Conservation (phyloP, 2,888 invertebrate genomes). For the Boloria euphrosyne region DNA sequence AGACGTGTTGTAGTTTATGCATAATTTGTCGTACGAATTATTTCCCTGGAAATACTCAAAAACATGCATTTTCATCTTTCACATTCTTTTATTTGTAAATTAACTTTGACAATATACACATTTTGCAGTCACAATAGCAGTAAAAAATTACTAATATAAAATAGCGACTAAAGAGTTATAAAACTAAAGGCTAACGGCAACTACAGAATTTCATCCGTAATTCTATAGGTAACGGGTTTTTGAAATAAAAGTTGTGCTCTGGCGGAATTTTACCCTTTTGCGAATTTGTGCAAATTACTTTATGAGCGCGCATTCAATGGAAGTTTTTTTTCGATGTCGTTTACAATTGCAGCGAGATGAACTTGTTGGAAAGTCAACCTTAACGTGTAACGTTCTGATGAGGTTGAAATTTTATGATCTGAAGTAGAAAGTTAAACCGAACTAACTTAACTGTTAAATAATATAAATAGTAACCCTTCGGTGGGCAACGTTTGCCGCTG, state of each 20-base stretch:
- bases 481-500: slow-evolving; percentile 70
- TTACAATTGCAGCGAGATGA: slow-evolving; percentile 64
- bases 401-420: slow-evolving; percentile 56
- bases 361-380: slow-evolving; percentile 50
- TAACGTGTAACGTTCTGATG: slow-evolving; percentile 55
- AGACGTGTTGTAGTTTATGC: background rate
- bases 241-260: slow-evolving; percentile 63
- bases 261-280: slow-evolving; percentile 73
- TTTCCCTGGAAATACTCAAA: background rate
- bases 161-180: slow-evolving; percentile 56
- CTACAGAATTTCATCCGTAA: slow-evolving; percentile 52
- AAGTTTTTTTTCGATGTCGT: slow-evolving; percentile 62
- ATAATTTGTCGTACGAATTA: background rate
- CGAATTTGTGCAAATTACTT: slow-evolving; percentile 81
- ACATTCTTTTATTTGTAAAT: background rate
- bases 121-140: slow-evolving; percentile 12
- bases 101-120: slow-evolving; percentile 6
- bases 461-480: slow-evolving; percentile 79
- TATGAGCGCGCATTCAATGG: slow-evolving; percentile 68
- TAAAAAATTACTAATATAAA: slow-evolving; percentile 45
- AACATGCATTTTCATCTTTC: background rate
- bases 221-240: slow-evolving; percentile 67
- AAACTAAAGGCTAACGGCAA: slow-evolving; percentile 59
- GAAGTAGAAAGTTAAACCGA: slow-evolving; percentile 55
- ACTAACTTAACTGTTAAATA: slow-evolving; percentile 60